Base-by-base conservation (phyloP, 2,797 vertebrate genomes). In the Dendrocincla tyrannina region DNA sequence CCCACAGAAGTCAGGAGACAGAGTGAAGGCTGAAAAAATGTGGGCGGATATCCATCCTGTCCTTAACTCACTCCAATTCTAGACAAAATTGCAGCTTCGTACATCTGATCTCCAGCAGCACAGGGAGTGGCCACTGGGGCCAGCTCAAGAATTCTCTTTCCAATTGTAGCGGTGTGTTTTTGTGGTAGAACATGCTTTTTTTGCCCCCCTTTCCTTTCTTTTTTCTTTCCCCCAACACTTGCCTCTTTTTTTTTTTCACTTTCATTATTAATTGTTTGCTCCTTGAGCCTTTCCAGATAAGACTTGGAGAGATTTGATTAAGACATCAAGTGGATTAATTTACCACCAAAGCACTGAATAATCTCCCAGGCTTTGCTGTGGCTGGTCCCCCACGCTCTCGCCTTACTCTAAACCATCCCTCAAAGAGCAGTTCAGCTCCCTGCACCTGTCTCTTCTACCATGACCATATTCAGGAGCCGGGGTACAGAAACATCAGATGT, bases 381-480 rank as follows among this genome's bases (percentile, higher is more conserved):
- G 72, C 78, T 8, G 19, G 89, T 78, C 68, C 85, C 60, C 4
- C 64, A 33, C 68, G 3, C 85, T 96, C 94, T 96, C 30, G 33
- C 67, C 86, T 94, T 88, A 82, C 88, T 55, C 47, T 30, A 89
- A 95, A 94, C 94, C 88, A 93, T 41, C 79, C 70, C 89, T 96
- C 76, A 89, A 94, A 93, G 94, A 93, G 62, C 58, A 70, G 23
- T 84, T 85, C 85, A 60, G 89, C 85, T 69, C 82, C 68, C 67
- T 89, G 96, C 97, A 97, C 96, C 97, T 97, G 97, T 96, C 95
- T 69, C 87, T 82, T 91, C 93, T 95, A 50, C 80, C 89, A 88
- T 19, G 77, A 70, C 94, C 68, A 4, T n/a, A 79, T 75, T 84
- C 88, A 91, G 70, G 64, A 94, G 69, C 81, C 2, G 25, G 62